Percentiles rank a stretch among this genome's conserved stretches.
phyloP scores from a whole-genome alignment of 2,113 vertebrate species.

The Malaclemys terrapin region DNA sequence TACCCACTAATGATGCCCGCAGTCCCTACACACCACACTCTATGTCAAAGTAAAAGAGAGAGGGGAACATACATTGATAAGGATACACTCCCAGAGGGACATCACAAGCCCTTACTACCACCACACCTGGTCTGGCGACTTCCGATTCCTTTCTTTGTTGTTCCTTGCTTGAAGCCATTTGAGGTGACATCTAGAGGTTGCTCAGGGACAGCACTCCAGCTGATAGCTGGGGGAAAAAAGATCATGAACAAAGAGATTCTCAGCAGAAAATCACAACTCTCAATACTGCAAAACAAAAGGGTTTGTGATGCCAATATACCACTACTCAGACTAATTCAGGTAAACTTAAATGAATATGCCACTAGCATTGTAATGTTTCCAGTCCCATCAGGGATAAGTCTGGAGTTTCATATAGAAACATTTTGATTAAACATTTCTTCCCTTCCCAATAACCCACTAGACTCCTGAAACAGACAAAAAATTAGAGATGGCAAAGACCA shows the following conservation, averaged over 20 bases:
- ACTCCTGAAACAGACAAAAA: neutral
- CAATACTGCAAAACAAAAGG: neutral
- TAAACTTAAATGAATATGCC: neutral
- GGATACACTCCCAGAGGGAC: neutral
- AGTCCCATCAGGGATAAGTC: neutral
- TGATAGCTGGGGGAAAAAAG: constrained; percentile 85
- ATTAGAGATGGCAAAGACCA: neutral
- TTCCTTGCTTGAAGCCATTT: constrained; percentile 93
- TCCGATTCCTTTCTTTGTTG: constrained; percentile 87
- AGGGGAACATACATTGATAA: rapidly evolving
- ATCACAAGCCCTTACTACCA: rapidly evolving
- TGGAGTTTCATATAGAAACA: rapidly evolving
- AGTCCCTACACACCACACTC: neutral
- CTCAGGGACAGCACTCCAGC: constrained; percentile 91
- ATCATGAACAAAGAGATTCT: neutral
- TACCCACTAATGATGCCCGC: neutral
- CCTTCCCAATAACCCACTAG: neutral
- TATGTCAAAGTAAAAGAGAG: neutral
- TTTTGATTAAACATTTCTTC: neutral
- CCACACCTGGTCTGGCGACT: constrained; percentile 87
- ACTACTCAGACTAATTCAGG: neutral
- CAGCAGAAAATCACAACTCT: neutral
- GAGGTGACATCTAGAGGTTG: constrained; percentile 94
- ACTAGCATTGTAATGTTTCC: too few species aligned
- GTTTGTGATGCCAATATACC: neutral